Base-by-base conservation (phyloP, 2,797 vertebrate species). In the Myotis vivesi region DNA sequence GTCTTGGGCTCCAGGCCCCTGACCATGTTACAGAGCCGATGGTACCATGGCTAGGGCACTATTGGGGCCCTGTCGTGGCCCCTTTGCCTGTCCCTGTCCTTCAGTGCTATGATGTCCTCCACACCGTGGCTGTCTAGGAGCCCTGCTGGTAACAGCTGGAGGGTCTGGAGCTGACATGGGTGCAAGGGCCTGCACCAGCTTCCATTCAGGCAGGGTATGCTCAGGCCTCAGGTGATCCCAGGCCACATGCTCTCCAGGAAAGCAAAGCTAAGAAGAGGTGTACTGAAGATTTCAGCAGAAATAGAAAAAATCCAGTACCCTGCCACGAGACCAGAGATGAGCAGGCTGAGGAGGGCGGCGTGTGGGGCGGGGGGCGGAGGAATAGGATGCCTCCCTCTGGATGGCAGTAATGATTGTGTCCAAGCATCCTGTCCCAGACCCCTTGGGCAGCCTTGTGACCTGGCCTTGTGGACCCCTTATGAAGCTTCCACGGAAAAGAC, bases 171-270 rank as follows among this genome's bases (percentile, higher is more conserved):
- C 64, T 59, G 36, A 8, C 7, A 4, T 8, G 3, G 8, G 16
- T 5, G 7, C 11, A 53, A 19, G 36, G 23, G 38, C 49, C 28
- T 38, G 13, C 8, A 19, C 2, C 22, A 6, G 13, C 19, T 1
- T 30, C 13, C 0, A 3, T 15, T 36, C 1, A 2, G 23, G 38
- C n/a, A 2, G 0, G 16, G 20, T 16, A 3, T 1, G 28, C 41
- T 22, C 33, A 3, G 51, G 53, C 44, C 7, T 36, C 44, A 9
- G 15, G 49, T 0, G 41, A 72, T 7, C 9, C 23, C 51, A 13
- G n/a, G 62, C 25, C 28, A 41, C 5, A 0, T 10, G 13, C 19
- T n/a, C 38, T 1, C 0, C 1, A 19, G 12, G 8, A 1, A 4
- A 30, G 19, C 1, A 5, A 3, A 30, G 49, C 38, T 62, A 30